phyloP scores from a whole-genome alignment of 2,113 vertebrate genomes.

The Corythoichthys haematopterus region DNA sequence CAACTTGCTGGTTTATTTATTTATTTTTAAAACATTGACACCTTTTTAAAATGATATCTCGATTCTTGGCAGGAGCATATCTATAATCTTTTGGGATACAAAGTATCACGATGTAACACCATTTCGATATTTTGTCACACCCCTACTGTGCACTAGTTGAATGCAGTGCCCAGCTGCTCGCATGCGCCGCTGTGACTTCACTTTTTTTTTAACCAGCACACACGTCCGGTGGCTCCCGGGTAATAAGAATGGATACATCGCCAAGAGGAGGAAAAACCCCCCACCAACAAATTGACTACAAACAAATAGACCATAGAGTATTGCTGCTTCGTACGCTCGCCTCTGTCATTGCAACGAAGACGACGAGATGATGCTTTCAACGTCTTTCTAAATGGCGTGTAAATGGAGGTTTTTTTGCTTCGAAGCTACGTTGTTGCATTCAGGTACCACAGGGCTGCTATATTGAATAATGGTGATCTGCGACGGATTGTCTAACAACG shows the following conservation, averaged over 20 bases:
- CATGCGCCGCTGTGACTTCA: conserved; percentile 66
- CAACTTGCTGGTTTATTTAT: no score
- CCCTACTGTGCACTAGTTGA: conserved; percentile 2
- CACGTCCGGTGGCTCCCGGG: conserved; percentile 45
- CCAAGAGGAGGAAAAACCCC: conserved; percentile 14
- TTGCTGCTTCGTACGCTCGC: background rate
- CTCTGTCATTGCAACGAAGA: background rate
- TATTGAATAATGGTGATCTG: conserved; percentile 27
- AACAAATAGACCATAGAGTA: background rate
- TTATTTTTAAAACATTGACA: no score
- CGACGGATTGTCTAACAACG: conserved; percentile 21
- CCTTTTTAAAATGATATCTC: no score
- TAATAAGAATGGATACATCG: conserved; percentile 33
- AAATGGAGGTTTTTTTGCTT: background rate
- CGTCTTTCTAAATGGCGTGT: background rate
- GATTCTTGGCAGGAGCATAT: no score
- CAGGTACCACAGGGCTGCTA: conserved; percentile 18
- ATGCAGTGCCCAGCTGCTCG: conserved; percentile 43
- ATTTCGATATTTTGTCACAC: no score
- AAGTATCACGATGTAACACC: no score
- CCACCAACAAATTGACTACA: background rate
- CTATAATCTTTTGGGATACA: no score
- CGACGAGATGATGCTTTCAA: background rate
- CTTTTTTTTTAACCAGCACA: conserved; percentile 28
- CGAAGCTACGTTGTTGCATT: conserved; percentile 38